Conservation (phyloP, 2,797 vertebrate genomes). For the Gymnoscopelus braueri region DNA sequence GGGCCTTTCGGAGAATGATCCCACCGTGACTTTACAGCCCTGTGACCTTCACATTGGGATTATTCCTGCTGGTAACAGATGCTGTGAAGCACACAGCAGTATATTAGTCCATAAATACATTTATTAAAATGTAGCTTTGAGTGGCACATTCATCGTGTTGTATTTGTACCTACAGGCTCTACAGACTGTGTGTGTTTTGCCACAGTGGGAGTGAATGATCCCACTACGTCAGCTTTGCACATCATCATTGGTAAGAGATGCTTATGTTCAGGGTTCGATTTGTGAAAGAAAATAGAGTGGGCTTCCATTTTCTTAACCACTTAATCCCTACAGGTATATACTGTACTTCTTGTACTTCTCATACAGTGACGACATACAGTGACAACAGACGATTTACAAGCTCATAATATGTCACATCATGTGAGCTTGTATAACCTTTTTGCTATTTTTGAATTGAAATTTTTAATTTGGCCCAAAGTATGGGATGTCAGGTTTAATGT, state of each 20-base stretch:
- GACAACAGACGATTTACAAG: no score
- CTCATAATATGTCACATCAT: no score
- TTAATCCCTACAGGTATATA: no score
- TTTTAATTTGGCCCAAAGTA: no score
- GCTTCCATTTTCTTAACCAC: no score
- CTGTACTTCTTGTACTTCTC: no score
- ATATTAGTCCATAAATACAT: neutral
- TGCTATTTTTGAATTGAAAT: no score
- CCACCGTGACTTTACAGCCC: constrained; percentile 71
- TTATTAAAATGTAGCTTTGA: neutral
- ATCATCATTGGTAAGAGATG: constrained; percentile 81
- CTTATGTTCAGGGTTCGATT: neutral
- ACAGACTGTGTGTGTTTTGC: constrained; percentile 87
- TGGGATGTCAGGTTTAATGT: no score
- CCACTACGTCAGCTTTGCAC: constrained; percentile 85
- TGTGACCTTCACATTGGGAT: constrained; percentile 87
- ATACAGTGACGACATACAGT: no score
- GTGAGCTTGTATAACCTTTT: no score
- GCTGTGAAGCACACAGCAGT: neutral
- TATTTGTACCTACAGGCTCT: constrained; percentile 71
- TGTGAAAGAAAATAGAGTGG: no score
- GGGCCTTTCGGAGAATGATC: constrained; percentile 80
- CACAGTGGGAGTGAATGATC: constrained; percentile 85
- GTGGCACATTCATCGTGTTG: constrained; percentile 1
- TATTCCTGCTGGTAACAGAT: constrained; percentile 84